phyloP scores from a whole-genome alignment of 2,113 vertebrate species.

The Anas platyrhynchos region DNA sequence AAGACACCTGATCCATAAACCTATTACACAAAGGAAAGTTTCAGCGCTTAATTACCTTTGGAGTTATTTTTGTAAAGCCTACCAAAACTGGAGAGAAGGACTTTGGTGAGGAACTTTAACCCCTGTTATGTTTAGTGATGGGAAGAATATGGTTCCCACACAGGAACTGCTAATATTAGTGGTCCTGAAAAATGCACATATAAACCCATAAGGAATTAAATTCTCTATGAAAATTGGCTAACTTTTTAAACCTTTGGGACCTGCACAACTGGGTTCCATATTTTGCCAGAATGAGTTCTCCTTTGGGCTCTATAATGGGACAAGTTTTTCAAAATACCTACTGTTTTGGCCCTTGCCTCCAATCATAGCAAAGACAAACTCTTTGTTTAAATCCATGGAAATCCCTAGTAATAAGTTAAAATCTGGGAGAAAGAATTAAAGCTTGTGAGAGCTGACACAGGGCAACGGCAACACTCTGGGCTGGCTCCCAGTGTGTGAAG shows the following conservation, averaged over 20 bases:
- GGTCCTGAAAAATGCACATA: not conserved
- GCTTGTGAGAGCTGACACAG: not conserved
- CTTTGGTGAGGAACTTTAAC: not conserved
- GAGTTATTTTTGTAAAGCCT: constrained; percentile 10
- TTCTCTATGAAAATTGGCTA: not conserved
- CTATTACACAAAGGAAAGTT: not conserved
- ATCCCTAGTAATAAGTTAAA: not conserved
- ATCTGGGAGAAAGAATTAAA: not conserved
- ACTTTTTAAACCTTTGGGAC: not conserved
- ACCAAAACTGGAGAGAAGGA: not conserved
- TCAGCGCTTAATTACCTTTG: constrained; percentile 36
- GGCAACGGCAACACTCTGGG: not conserved
- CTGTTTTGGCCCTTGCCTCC: not conserved
- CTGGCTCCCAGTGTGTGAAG: not conserved
- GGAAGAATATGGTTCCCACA: not conserved
- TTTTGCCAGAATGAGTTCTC: not conserved
- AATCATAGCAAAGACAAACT: not conserved
- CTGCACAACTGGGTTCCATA: not conserved
- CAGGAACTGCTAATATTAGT: not conserved
- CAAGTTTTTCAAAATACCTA: not conserved
- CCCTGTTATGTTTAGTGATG: not conserved
- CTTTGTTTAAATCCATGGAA: not conserved
- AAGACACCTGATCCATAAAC: constrained; percentile 60
- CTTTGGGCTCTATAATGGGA: not conserved
- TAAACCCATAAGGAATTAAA: not conserved